Conservation (phyloP, 2,113 vertebrate genomes). For the Stegostoma tigrinum region DNA sequence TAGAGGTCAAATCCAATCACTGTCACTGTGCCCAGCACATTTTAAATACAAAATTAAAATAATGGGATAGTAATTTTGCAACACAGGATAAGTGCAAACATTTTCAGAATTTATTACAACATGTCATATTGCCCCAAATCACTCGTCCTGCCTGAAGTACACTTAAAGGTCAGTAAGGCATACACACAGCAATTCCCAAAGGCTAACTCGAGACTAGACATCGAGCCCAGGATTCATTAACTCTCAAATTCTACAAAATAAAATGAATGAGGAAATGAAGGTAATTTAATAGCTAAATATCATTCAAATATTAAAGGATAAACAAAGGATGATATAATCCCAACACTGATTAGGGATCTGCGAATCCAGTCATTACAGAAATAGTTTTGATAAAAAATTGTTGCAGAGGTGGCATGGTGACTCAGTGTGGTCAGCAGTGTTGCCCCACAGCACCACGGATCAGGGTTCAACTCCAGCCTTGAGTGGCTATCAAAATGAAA, state of each 20-base stretch:
- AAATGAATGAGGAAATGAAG: neutral
- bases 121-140: neutral
- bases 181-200: too few relatives aligned
- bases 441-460: too few relatives aligned
- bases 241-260: neutral
- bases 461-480: too few relatives aligned
- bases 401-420: too few relatives aligned
- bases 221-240: neutral
- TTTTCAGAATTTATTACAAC: neutral
- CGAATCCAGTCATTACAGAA: neutral
- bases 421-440: too few relatives aligned
- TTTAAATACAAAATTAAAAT: neutral
- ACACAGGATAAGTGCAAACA: neutral
- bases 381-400: neutral
- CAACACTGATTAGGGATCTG: neutral
- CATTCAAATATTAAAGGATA: neutral
- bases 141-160: neutral
- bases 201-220: neutral
- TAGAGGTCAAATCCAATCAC: neutral
- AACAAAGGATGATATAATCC: neutral
- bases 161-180: neutral
- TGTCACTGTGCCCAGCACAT: neutral
- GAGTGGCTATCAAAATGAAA: too few relatives aligned
- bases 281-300: neutral
- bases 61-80: neutral